These are phyloP conservation scores for Hippocampus barbouri DNA, from an alignment of 2,113 vertebrate species.

Conservation along the genomic window DNA sequence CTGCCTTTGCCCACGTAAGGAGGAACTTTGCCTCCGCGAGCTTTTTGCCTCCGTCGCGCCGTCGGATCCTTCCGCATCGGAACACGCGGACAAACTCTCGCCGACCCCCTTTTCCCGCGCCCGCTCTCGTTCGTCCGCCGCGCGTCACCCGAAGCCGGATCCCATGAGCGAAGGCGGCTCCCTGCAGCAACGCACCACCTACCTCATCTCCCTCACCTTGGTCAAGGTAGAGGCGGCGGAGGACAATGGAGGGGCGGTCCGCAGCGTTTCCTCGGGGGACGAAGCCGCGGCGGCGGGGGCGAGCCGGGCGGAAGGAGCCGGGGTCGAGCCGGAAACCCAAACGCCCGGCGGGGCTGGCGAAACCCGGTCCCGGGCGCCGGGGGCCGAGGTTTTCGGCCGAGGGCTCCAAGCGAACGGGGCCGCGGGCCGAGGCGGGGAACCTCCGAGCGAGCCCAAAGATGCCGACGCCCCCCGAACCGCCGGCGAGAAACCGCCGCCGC, in stretches of 20 bases:
- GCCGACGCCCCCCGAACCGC: conserved; percentile 27
- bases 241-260: conserved; percentile 67
- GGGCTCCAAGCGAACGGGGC: neutral
- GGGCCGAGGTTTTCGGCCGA: neutral
- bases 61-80: conserved; percentile 30
- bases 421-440: neutral
- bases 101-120: conserved; percentile 25
- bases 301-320: neutral
- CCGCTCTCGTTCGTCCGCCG: conserved; percentile 53
- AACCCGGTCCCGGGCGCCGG: conserved; percentile 7
- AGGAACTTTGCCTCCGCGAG: conserved; percentile 45
- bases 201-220: conserved; percentile 93
- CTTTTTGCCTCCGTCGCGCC: conserved; percentile 19
- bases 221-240: conserved; percentile 87
- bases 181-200: conserved; percentile 90
- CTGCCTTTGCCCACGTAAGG: conserved; percentile 37
- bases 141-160: conserved; percentile 61
- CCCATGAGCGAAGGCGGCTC: conserved; percentile 81
- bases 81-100: conserved; percentile 30
- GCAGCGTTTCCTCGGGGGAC: conserved; percentile 39
- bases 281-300: conserved; percentile 29
- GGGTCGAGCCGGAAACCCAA: conserved; percentile 1
- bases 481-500: conserved; percentile 43
- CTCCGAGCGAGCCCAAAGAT: conserved; percentile 40
- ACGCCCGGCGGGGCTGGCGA: conserved; percentile 34